Evolutionary conservation across 64 coral and sea anemone species (phyloP), one percentile per base, ranked within the genome.

Genomic region (Stichodactyla mertensii): DNA sequence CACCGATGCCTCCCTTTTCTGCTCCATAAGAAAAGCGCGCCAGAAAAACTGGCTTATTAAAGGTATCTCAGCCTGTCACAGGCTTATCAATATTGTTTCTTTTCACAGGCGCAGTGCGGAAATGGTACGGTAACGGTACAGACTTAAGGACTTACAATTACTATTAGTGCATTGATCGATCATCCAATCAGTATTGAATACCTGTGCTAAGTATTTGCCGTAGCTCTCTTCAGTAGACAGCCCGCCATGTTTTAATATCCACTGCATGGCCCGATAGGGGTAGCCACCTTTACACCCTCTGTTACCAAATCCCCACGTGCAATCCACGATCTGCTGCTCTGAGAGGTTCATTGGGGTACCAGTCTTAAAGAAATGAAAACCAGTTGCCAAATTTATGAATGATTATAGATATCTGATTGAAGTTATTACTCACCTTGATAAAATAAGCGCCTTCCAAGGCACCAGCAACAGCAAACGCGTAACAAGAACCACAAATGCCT

Each of bases 291-390:
- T 99, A 84, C 96, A 99, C 12, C 96, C 96, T 19, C 96, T 87
- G 88, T 99, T 99, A 94, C 96, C 96, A 90, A 99, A 99, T 5
- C 96, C 96, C 96, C 96, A 99, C 19, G 96, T 92, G 52, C 96
- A 99, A 86, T 99, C 96, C 66, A 99, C 89, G 55, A 99, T 89
- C 53, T 99, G 96, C 53, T 99, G 96, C 71, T 99, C 96, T 14
- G 96, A 99, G 24, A 99, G 77, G 57, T 95, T 90, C 52, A 95
- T 14, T 18, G 85, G 82, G 24, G 88, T 87, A 6, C 96, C 96
- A 45, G 96, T 99, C 96, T 99, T 55, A n/a, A 83, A 81, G 10
- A 84, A 31, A 55, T 12, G 69, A 51, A 27, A 16, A 15, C 4
- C 19, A 66, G 12, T 66, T 9, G 7, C 20, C 16, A 13, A 20